phyloP scores from a whole-genome alignment of 2,113 vertebrate genomes.

The Dasyornis broadbenti region DNA sequence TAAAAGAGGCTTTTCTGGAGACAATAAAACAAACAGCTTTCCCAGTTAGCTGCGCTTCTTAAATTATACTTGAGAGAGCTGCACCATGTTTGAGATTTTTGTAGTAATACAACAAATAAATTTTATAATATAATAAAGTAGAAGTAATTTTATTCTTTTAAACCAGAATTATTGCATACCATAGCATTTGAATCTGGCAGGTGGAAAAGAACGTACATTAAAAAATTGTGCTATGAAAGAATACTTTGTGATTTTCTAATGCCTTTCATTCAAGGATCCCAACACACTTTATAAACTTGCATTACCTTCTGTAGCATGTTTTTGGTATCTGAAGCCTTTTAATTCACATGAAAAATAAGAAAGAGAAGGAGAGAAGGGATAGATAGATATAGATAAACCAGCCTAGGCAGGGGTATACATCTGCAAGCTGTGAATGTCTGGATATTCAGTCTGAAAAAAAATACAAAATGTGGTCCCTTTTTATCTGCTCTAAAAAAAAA shows the following conservation, averaged over 20 bases:
- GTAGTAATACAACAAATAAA: neutral
- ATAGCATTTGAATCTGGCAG: neutral
- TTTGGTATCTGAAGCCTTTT: neutral
- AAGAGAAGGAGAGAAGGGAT: neutral
- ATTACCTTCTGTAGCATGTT: neutral
- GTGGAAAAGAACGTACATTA: neutral
- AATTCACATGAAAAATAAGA: neutral
- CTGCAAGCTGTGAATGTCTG: neutral
- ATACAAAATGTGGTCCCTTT: neutral
- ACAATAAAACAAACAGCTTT: neutral
- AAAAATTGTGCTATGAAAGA: neutral
- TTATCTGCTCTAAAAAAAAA: neutral
- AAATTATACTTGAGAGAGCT: neutral
- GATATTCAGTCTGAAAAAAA: neutral
- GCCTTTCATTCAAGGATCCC: neutral
- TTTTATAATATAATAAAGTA: neutral
- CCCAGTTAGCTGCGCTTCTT: neutral
- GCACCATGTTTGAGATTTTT: neutral
- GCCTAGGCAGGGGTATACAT: neutral
- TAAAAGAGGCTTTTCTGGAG: neutral
- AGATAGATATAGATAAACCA: neutral
- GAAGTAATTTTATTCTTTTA: neutral
- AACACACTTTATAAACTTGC: neutral
- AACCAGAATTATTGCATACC: neutral
- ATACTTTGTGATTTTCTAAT: neutral